Base-by-base conservation (phyloP, 2,888 invertebrate genomes). In the Rhagophthalmus giganteus region DNA sequence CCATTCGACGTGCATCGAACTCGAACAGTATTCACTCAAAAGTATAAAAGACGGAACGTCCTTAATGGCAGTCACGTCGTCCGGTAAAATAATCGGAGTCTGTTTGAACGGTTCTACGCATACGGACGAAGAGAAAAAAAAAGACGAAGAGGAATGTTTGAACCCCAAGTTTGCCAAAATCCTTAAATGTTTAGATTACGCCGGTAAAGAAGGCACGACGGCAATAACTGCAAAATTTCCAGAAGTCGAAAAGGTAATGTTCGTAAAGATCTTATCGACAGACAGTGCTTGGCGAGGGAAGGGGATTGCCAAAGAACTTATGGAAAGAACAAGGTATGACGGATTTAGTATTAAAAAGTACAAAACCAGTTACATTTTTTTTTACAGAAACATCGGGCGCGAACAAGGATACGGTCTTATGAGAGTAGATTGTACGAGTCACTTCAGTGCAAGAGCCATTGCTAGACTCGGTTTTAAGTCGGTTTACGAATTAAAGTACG, bases 351-450 rank as follows among this genome's bases (percentile, higher is more conserved):
- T n/a, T 8, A 3, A 27, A 27, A 3, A 27, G 9, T 27, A 9
- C 5, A 6, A 27, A 24, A 24, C 5, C 7, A 24, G 1, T 9
- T 31, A 10, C 11, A 16, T 55, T 55, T 31, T 54, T 55, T 54
- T 58, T 81, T 82, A 12, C 78, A 87, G 87, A 63, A 79, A 81
- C 50, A 67, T 81, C 9, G 80, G 79, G 14, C 74, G 70, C 54
- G 74, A 81, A 44, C 70, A 74, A 38, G 78, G 78, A 13, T 79
- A 82, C 53, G 76, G 78, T 44, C 74, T 89, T 4, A 78, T 88
- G 49, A 80, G 88, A 14, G 81, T 85, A 28, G 84, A 90, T 61
- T 89, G 90, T 51, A 84, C 87, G 2, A 90, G 90, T 64, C 81
- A 83, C 50, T 90, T 81, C 71, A 88, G 90, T 1, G 88, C 88